Conservation (phyloP, 2,113 vertebrate species). For the Grammomys surdaster region DNA sequence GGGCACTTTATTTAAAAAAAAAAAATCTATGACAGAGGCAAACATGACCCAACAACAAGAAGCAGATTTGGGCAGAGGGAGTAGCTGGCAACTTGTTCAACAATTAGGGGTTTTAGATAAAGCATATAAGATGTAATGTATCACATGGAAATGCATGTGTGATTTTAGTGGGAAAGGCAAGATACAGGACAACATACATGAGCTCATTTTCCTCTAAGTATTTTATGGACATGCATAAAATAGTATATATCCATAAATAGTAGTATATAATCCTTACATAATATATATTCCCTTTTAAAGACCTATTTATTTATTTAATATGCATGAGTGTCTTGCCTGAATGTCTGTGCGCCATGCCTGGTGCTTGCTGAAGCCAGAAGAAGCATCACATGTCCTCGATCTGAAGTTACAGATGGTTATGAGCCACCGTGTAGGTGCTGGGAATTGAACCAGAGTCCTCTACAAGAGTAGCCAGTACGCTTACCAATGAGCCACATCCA, state of each 20-base stretch:
- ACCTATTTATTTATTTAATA: neutral
- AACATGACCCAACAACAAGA: neutral
- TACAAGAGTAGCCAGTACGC: too few species aligned
- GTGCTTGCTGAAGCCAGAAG: neutral
- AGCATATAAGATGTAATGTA: neutral
- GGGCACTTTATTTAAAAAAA: neutral
- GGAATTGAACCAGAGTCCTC: neutral
- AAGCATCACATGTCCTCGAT: neutral
- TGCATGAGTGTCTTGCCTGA: neutral
- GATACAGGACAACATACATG: neutral
- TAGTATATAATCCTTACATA: neutral
- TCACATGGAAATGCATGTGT: neutral
- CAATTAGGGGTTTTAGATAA: neutral
- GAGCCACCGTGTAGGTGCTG: neutral
- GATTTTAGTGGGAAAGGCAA: neutral
- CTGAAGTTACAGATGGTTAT: neutral
- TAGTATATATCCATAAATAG: neutral
- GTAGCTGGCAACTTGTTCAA: neutral
- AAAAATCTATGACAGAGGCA: neutral
- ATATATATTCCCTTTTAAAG: neutral
- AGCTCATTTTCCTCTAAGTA: constrained; percentile 18
- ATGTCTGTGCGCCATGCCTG: neutral
- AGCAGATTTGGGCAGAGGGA: neutral
- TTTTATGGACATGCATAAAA: neutral
- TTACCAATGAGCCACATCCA: neutral